phyloP scores from a whole-genome alignment of 23 tunicate species.

The Aplidium turbinatum region DNA sequence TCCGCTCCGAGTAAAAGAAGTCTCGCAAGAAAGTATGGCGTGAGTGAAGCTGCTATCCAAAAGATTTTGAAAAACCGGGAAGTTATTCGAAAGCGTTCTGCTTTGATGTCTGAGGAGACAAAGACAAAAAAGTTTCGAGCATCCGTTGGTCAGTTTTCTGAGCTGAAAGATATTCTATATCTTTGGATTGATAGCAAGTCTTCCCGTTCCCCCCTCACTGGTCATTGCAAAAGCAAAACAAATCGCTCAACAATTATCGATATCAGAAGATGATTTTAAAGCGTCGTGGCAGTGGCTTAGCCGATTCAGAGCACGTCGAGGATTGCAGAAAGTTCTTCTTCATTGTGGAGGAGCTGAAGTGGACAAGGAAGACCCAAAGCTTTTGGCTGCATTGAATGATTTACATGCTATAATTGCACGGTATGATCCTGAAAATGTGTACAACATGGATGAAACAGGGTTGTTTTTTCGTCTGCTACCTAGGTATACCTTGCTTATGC shows the following conservation, averaged over 20 bases:
- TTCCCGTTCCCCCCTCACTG: slow-evolving; percentile 43
- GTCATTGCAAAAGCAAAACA: slow-evolving; percentile 49
- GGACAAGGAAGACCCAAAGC: slow-evolving; percentile 37
- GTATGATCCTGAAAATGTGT: slow-evolving; percentile 61
- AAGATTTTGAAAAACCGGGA: slow-evolving; percentile 25
- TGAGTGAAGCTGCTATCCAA: slow-evolving; percentile 26
- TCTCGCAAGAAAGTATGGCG: slow-evolving; percentile 25
- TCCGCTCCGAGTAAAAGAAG: slow-evolving; percentile 27
- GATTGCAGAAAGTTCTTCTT: slow-evolving; percentile 28
- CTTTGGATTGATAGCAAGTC: slow-evolving; percentile 52
- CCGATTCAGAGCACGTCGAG: slow-evolving; percentile 44
- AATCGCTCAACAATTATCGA: slow-evolving; percentile 39
- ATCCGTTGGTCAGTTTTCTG: slow-evolving; percentile 14
- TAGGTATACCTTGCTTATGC: slow-evolving; percentile 31
- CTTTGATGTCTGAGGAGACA: slow-evolving; percentile 47
- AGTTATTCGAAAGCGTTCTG: slow-evolving; percentile 41
- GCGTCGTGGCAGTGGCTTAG: slow-evolving; percentile 47
- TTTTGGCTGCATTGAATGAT: slow-evolving; percentile 5
- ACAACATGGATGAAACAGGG: slow-evolving; percentile 62
- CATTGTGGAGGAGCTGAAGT: slow-evolving; percentile 45
- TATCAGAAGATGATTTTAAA: slow-evolving; percentile 18
- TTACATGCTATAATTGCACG: slow-evolving; percentile 28
- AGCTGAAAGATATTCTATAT: slow-evolving; percentile 39
- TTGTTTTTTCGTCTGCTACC: slow-evolving; percentile 57
- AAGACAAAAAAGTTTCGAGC: slow-evolving; percentile 36